Base-by-base conservation (phyloP, 1,140 invertebrate species). In the Forficula auricularia region DNA sequence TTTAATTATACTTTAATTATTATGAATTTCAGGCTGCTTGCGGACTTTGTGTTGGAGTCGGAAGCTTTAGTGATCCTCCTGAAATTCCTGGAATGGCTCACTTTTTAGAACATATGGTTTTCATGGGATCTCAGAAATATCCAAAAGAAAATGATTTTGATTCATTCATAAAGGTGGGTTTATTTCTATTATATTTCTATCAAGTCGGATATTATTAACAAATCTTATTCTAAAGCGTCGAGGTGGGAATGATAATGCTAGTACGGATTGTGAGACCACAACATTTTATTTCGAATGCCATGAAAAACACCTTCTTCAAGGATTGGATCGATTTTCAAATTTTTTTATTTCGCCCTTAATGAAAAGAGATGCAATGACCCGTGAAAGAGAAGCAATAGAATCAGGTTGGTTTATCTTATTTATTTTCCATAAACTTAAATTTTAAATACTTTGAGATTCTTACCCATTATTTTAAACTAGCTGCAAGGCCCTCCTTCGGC, bases 31-130 rank as follows among this genome's bases (percentile, higher is more conserved):
- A n/a, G n/a, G n/a, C n/a, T n/a, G 80, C 79, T 1, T 79, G 77
- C 54, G 73, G 71, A 6, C 55, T 85, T 2, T 68, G 69, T 42
- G 70, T 84, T 9, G 70, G 73, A 30, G 79, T 79, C 20, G 79
- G 79, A 14, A 75, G 72, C 57, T 78, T 75, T 56, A 77, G 73
- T 52, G 73, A 77, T 55, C 85, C 85, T 0, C 52, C 59, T 32
- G 67, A 82, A 32, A 73, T 91, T 38, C 85, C 79, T 47, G 91
- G 91, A 1, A 56, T 95, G 50, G 87, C 90, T 1, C 90, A 96
- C 62, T 92, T 96, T 62, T 71, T 92, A 37, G 90, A 96, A 58
- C 90, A 96, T 57, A 92, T 95, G 87, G 76, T 96, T 3, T 95
- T 92, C 55, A 85, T 94, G 75, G 89, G 88, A 27, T 88, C 82